Percentiles rank a stretch among this genome's conserved stretches.
These are phyloP conservation scores for Lasioglossum marginatum DNA, from an alignment of 2,888 invertebrate genomes.

Conservation along the genomic window DNA sequence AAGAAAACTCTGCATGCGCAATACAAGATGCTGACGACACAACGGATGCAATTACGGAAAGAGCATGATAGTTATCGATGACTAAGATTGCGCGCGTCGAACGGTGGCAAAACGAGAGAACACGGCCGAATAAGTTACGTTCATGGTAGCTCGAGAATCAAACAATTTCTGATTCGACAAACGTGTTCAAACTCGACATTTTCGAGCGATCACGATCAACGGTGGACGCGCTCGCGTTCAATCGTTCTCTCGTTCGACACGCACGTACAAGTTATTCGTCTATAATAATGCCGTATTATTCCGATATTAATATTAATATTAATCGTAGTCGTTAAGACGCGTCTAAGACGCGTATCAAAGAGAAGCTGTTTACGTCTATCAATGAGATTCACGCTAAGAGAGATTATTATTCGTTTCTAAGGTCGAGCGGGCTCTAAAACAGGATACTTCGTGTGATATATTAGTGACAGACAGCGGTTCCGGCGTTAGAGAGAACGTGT, in stretches of 20 bases:
- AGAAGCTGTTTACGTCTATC: constrained; percentile 77
- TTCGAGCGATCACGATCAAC: neutral
- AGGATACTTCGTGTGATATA: constrained; percentile 29
- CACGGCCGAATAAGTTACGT: neutral
- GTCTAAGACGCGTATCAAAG: neutral
- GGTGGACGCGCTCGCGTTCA: neutral
- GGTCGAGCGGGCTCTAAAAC: constrained; percentile 54
- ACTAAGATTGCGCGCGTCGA: constrained; percentile 46
- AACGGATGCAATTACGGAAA: constrained; percentile 77
- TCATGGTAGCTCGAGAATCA: neutral
- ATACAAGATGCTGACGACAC: constrained; percentile 78
- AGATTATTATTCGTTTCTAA: constrained; percentile 57
- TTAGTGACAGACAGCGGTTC: constrained; percentile 66
- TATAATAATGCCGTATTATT: constrained; percentile 35
- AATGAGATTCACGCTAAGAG: constrained; percentile 76
- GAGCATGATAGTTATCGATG: constrained; percentile 61
- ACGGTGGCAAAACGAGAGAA: neutral
- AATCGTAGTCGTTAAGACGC: neutral
- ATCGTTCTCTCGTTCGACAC: neutral
- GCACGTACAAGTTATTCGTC: constrained; percentile 9
- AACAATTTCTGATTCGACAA: neutral
- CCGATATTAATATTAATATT: constrained; percentile 9
- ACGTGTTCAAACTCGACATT: neutral
- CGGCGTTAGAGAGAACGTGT: constrained; percentile 26
- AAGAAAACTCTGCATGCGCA: constrained; percentile 78